These are phyloP conservation scores for Chelonus insularis DNA, from an alignment of 1,140 invertebrate genomes.

Conservation along the genomic window DNA sequence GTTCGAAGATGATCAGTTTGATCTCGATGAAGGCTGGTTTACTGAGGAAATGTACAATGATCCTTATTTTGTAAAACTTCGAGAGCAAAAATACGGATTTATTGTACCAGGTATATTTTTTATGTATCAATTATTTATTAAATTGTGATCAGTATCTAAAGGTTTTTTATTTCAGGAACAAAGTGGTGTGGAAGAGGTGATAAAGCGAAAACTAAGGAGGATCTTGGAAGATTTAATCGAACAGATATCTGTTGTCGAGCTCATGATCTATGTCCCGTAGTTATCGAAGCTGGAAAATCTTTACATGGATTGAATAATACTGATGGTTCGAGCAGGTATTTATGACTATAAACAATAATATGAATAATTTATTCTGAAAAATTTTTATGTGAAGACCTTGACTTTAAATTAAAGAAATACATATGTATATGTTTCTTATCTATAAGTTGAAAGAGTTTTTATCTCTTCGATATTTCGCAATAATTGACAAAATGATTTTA, in stretches of 20 bases:
- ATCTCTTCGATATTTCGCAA: no score
- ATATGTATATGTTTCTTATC: no score
- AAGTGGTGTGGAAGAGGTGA: slow-evolving; percentile 63
- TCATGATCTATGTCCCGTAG: slow-evolving; percentile 36
- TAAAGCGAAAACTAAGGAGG: slow-evolving; percentile 49
- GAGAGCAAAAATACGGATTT: slow-evolving; percentile 2
- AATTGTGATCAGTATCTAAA: no score
- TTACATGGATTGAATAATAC: slow-evolving; percentile 5
- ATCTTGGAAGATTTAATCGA: slow-evolving; percentile 55
- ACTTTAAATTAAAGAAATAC: neutral
- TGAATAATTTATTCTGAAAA: no score
- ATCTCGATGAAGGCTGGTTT: slow-evolving; percentile 21
- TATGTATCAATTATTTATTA: neutral
- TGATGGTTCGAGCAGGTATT: slow-evolving; percentile 12
- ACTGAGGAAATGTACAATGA: slow-evolving; percentile 20
- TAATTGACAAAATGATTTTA: no score
- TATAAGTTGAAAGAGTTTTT: no score
- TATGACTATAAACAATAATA: no score
- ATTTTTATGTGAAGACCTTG: neutral
- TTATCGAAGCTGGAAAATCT: slow-evolving; percentile 29
- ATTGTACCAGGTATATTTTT: slow-evolving; percentile 14
- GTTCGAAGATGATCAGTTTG: slow-evolving; percentile 21
- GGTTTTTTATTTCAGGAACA: slow-evolving; percentile 44
- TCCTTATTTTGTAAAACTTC: slow-evolving; percentile 6
- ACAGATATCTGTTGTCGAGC: slow-evolving; percentile 59